phyloP scores from a whole-genome alignment of 64 coral and sea anemone species.

The Acropora yongei region DNA sequence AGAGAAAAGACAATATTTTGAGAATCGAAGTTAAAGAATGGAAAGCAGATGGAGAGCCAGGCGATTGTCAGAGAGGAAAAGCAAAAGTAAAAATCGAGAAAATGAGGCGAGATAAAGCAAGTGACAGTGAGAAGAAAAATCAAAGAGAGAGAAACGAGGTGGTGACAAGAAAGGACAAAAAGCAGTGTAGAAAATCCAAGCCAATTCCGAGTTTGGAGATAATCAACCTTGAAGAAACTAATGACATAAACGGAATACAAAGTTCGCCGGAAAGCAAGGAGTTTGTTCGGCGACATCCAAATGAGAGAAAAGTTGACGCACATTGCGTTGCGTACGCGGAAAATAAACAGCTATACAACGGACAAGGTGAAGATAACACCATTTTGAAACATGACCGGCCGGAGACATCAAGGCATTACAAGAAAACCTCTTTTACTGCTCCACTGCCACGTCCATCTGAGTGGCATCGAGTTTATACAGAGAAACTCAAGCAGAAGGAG shows the following conservation, averaged over 20 bases:
- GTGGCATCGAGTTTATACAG: neutral
- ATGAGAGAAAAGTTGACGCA: neutral
- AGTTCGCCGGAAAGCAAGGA: neutral
- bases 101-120: neutral
- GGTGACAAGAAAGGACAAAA: neutral
- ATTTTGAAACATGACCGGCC: neutral
- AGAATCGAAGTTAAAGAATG: neutral
- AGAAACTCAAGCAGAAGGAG: neutral
- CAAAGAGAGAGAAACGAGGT: neutral
- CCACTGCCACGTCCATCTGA: neutral
- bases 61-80: neutral
- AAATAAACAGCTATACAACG: neutral
- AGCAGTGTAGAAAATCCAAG: neutral
- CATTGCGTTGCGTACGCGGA: neutral
- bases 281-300: neutral
- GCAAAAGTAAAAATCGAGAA: too few relatives aligned
- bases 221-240: neutral
- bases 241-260: neutral
- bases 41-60: neutral
- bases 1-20: neutral
- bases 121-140: neutral
- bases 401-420: neutral
- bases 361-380: neutral
- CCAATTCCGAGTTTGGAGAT: neutral
- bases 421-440: neutral